Percentiles rank a stretch among this genome's conserved stretches.
phyloP scores from a whole-genome alignment of 2,888 invertebrate genomes.

The Deilephila elpenor region DNA sequence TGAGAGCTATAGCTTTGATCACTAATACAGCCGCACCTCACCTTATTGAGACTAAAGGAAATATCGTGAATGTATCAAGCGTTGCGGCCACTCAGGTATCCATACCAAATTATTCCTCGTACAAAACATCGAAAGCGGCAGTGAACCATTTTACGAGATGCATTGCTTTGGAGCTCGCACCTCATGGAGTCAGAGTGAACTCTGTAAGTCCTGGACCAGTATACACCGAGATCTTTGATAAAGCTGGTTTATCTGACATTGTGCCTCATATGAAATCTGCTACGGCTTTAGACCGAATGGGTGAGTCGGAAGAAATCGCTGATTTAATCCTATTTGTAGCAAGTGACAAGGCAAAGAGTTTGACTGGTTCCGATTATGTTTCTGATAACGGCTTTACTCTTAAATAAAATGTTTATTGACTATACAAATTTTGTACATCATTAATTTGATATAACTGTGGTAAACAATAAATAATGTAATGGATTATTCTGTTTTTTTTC shows the following conservation, averaged over 20 bases:
- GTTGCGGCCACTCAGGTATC: neutral
- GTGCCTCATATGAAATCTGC: constrained; percentile 26
- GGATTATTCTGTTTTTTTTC: no score
- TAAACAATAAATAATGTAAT: no score
- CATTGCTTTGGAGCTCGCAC: constrained; percentile 86
- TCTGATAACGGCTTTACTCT: constrained; percentile 41
- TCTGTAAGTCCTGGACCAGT: constrained; percentile 90
- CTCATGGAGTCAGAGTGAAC: constrained; percentile 86
- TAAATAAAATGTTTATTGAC: neutral
- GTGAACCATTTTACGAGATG: constrained; percentile 89
- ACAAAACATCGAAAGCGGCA: constrained; percentile 89
- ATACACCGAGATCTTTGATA: constrained; percentile 60
- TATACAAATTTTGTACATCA: no score
- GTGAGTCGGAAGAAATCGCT: constrained; percentile 48
- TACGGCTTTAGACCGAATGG: constrained; percentile 33
- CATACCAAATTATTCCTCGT: constrained; percentile 51
- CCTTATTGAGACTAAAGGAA: constrained; percentile 37
- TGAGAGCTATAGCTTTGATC: constrained; percentile 27
- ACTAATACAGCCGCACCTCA: constrained; percentile 20
- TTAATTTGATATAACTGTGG: no score
- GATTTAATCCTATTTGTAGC: constrained; percentile 53
- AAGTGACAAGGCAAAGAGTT: constrained; percentile 49
- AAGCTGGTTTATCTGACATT: constrained; percentile 42
- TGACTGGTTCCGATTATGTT: constrained; percentile 49
- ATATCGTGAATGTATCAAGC: constrained; percentile 39